phyloP scores from a whole-genome alignment of 1,140 invertebrate genomes.

The Sycophila sp. region DNA sequence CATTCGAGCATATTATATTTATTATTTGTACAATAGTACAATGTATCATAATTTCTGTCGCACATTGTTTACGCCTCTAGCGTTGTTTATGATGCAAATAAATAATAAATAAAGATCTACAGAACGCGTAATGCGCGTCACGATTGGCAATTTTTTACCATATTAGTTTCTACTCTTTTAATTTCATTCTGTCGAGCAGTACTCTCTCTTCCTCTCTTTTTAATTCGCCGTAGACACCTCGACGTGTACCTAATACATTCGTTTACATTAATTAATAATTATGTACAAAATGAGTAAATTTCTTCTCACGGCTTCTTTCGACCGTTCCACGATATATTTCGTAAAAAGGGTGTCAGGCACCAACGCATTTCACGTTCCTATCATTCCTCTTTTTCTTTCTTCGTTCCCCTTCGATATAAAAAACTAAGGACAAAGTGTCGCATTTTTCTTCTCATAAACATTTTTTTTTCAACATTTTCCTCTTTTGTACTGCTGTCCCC shows the following conservation, averaged over 20 bases:
- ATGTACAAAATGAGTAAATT: constrained; percentile 58
- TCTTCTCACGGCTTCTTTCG: constrained; percentile 6
- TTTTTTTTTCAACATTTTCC: constrained; percentile 43
- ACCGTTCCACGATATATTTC: constrained; percentile 35
- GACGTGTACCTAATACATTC: constrained; percentile 42
- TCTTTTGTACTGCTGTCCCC: constrained; percentile 58
- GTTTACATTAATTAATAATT: constrained; percentile 50
- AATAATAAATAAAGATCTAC: constrained; percentile 65
- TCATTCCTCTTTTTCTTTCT: constrained; percentile 25
- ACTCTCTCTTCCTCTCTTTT: too few species aligned
- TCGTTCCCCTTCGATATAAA: constrained; percentile 54
- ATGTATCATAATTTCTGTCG: constrained; percentile 51
- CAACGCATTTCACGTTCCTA: constrained; percentile 42
- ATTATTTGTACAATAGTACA: constrained; percentile 63
- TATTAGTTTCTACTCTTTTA: constrained; percentile 30
- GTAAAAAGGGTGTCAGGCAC: constrained; percentile 48
- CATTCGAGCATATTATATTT: constrained; percentile 52
- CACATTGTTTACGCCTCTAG: constrained; percentile 50
- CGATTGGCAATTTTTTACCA: constrained; percentile 35
- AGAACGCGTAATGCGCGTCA: constrained; percentile 41
- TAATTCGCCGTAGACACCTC: constrained; percentile 42
- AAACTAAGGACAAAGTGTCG: constrained; percentile 61
- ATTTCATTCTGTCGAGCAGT: constrained; percentile 46
- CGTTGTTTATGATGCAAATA: constrained; percentile 57
- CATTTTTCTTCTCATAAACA: constrained; percentile 39